These are phyloP conservation scores for Mesoligia furuncula DNA, from an alignment of 2,888 invertebrate genomes.

Conservation along the genomic window DNA sequence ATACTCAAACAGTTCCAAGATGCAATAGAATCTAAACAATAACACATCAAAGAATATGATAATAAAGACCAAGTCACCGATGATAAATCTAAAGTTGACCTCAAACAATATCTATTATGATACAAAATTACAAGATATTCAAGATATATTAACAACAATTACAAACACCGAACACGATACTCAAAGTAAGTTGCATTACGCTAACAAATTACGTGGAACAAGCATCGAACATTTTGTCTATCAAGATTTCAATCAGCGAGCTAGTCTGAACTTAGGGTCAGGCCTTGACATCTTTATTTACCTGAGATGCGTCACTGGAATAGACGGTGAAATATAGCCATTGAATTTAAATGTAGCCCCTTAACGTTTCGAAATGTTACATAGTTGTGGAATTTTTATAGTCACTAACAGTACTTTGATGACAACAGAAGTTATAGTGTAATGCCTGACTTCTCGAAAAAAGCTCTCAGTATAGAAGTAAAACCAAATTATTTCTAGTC, in stretches of 20 bases:
- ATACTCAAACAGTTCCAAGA: not conserved
- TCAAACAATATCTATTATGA: slow-evolving; percentile 2
- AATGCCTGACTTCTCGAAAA: not conserved
- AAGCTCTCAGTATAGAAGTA: not conserved
- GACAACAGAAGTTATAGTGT: too few species aligned
- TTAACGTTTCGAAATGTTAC: slow-evolving; percentile 28
- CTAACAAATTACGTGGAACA: slow-evolving; percentile 52
- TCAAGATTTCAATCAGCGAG: slow-evolving; percentile 66
- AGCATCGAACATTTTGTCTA: slow-evolving; percentile 53
- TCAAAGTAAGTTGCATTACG: slow-evolving; percentile 32
- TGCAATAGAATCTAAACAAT: not conserved
- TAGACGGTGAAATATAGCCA: slow-evolving; percentile 50
- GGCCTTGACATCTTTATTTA: slow-evolving; percentile 63
- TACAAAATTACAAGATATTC: slow-evolving; percentile 15
- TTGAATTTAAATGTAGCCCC: slow-evolving; percentile 50
- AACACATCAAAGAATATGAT: slow-evolving; percentile 17
- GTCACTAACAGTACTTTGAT: not conserved
- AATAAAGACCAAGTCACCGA: slow-evolving; percentile 4
- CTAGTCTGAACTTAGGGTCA: slow-evolving; percentile 61
- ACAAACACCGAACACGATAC: slow-evolving; percentile 27
- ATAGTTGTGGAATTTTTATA: slow-evolving; percentile 14
- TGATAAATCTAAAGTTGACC: slow-evolving; percentile 7
- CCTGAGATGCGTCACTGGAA: slow-evolving; percentile 45
- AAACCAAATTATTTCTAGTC: not conserved
- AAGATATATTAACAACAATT: slow-evolving; percentile 16